phyloP scores from a whole-genome alignment of 2,113 vertebrate genomes.

The Clarias batrachus region DNA sequence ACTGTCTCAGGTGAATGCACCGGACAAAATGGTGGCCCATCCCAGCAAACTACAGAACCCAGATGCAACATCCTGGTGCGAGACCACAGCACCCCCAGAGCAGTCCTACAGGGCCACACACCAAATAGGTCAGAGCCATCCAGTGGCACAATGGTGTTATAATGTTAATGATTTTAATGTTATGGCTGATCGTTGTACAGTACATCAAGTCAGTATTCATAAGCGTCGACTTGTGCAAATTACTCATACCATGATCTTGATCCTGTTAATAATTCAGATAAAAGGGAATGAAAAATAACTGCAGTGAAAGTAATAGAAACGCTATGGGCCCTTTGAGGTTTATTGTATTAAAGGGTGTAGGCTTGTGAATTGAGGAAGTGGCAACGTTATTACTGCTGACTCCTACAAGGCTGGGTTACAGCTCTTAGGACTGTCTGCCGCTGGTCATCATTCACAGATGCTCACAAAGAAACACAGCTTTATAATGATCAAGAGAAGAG shows the following conservation, averaged over 20 bases:
- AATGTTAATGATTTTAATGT: no score
- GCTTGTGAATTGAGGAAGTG: slow-evolving; percentile 46
- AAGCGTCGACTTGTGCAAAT: not conserved
- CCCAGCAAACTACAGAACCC: no score
- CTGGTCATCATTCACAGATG: slow-evolving; percentile 69
- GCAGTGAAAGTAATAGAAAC: not conserved
- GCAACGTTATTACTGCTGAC: slow-evolving; percentile 70
- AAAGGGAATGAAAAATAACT: not conserved
- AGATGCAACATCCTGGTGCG: no score
- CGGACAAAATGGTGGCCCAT: no score
- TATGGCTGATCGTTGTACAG: no score
- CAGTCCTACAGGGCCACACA: no score
- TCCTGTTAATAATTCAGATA: not conserved
- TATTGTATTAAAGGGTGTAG: not conserved
- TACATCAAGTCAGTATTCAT: not conserved
- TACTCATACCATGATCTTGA: not conserved
- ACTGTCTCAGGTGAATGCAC: no score
- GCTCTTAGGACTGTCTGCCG: slow-evolving; percentile 71
- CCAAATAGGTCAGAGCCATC: no score
- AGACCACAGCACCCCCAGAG: no score
- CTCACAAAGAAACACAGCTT: slow-evolving; percentile 53
- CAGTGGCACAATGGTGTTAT: no score
- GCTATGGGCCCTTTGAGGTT: not conserved
- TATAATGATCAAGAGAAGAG: slow-evolving; percentile 57
- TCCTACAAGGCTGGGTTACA: slow-evolving; percentile 65